A percentile compares a stretch with the other conserved stretches of the same genome.
Evolutionary conservation across 2,797 vertebrate genomes (phyloP).

Genomic region (Muscicapa comitata): DNA sequence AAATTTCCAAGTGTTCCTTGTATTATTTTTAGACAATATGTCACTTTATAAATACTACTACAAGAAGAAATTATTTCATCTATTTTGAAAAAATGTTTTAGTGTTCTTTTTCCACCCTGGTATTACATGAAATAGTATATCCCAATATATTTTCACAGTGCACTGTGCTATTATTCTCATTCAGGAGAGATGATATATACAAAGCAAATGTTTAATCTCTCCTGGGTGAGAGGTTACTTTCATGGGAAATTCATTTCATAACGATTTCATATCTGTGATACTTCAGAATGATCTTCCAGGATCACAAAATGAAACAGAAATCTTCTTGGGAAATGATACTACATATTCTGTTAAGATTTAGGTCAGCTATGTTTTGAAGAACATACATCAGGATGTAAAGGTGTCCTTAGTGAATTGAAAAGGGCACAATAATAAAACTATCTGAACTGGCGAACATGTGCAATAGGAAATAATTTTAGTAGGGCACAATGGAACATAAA

Average conservation of each 20-base stretch:
- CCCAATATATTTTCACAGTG: not conserved
- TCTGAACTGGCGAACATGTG: conserved; percentile 6
- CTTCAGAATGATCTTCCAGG: conserved; percentile 20
- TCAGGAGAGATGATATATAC: not conserved
- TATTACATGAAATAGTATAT: not conserved
- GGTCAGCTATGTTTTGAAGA: conserved; percentile 34
- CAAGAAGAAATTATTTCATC: not conserved
- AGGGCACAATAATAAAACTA: conserved; percentile 46
- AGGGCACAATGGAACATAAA: conserved; percentile 37
- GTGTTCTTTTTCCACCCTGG: not conserved
- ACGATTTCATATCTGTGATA: conserved; percentile 13
- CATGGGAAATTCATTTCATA: conserved; percentile 40
- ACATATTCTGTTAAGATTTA: conserved; percentile 3
- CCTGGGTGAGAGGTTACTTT: not conserved
- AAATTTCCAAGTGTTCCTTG: not conserved
- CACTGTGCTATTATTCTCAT: not conserved
- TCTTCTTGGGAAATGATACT: conserved; percentile 33
- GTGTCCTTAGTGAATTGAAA: conserved; percentile 38
- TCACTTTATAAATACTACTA: not conserved
- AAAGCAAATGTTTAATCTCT: conserved; percentile 48
- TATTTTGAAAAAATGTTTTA: not conserved
- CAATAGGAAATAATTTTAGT: conserved; percentile 53
- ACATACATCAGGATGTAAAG: conserved; percentile 20
- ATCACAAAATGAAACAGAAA: not conserved
- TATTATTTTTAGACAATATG: not conserved